Conservation (phyloP, 2,113 vertebrate genomes). For the Clarias macrocephalus region DNA sequence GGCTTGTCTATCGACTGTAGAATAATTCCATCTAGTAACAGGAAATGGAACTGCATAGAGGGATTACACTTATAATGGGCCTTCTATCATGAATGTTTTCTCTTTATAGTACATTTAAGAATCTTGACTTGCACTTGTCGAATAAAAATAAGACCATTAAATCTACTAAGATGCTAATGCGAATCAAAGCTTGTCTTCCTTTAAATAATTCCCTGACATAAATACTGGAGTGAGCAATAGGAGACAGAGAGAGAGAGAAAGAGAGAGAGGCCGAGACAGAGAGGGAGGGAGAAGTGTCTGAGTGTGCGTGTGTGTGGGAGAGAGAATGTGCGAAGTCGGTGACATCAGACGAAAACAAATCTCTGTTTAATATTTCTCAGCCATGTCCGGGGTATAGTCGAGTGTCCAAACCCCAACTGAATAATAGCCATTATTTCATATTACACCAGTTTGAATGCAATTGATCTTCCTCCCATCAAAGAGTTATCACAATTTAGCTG, state of each 20-base stretch:
- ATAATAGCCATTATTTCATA: slow-evolving; percentile 51
- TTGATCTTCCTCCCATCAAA: slow-evolving; percentile 55
- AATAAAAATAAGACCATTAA: neutral
- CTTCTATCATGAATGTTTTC: neutral
- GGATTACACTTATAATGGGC: neutral
- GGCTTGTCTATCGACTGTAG: neutral
- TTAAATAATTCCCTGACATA: neutral
- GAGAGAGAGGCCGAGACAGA: neutral
- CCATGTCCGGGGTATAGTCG: slow-evolving; percentile 31
- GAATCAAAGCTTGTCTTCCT: slow-evolving; percentile 14
- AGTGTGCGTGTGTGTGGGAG: neutral
- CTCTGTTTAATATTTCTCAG: slow-evolving; percentile 65
- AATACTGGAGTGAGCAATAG: slow-evolving; percentile 3
- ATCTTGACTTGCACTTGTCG: neutral
- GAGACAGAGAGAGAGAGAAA: neutral
- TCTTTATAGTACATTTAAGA: neutral
- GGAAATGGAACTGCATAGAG: neutral
- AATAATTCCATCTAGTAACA: neutral
- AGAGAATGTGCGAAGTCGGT: neutral
- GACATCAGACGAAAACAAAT: slow-evolving; percentile 56
- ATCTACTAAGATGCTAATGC: slow-evolving; percentile 1
- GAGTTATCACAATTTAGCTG: slow-evolving; percentile 45
- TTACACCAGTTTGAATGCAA: slow-evolving; percentile 56
- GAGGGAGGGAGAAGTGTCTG: neutral
- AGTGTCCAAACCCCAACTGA: slow-evolving; percentile 48